These are phyloP conservation scores for Chascanopsetta lugubris DNA, from an alignment of 2,113 vertebrate species.

Conservation along the genomic window DNA sequence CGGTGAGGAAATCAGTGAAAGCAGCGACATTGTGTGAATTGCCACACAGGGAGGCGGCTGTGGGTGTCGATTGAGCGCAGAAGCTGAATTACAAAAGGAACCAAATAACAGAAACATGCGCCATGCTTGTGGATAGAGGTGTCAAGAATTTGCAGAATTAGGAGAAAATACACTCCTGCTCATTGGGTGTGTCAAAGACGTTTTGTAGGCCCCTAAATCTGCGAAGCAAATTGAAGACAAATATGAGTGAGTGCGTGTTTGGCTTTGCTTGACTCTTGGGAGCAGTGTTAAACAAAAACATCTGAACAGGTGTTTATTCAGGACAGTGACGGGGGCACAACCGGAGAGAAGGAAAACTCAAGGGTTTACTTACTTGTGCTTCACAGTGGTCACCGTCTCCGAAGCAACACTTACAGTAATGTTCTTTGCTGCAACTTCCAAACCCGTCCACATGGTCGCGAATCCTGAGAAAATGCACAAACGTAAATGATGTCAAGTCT, in stretches of 20 bases:
- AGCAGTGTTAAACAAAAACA: constrained; percentile 16
- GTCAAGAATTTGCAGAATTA: constrained; percentile 30
- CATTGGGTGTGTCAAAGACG: constrained; percentile 67
- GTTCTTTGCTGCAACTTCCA: constrained; percentile 93
- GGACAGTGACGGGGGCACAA: constrained; percentile 1
- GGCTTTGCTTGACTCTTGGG: constrained; percentile 14
- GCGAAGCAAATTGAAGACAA: constrained; percentile 75
- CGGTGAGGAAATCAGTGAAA: constrained; percentile 16
- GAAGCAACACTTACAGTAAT: constrained; percentile 90
- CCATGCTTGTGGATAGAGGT: constrained; percentile 51
- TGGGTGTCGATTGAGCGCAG: constrained; percentile 9
- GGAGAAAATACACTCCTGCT: constrained; percentile 55
- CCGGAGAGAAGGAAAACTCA: background rate
- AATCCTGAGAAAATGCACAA: constrained; percentile 82
- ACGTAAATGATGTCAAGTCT: too few species aligned
- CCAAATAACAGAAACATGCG: background rate
- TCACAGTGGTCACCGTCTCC: constrained; percentile 93
- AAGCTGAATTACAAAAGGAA: constrained; percentile 3
- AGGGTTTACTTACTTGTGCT: constrained; percentile 88
- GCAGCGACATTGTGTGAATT: constrained; percentile 1
- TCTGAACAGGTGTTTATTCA: background rate
- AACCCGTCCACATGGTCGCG: constrained; percentile 95
- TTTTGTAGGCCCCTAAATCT: constrained; percentile 84
- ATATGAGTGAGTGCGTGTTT: constrained; percentile 53
- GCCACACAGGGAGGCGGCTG: background rate